phyloP scores from a whole-genome alignment of 2,797 vertebrate genomes.

The Apogon talboti region DNA sequence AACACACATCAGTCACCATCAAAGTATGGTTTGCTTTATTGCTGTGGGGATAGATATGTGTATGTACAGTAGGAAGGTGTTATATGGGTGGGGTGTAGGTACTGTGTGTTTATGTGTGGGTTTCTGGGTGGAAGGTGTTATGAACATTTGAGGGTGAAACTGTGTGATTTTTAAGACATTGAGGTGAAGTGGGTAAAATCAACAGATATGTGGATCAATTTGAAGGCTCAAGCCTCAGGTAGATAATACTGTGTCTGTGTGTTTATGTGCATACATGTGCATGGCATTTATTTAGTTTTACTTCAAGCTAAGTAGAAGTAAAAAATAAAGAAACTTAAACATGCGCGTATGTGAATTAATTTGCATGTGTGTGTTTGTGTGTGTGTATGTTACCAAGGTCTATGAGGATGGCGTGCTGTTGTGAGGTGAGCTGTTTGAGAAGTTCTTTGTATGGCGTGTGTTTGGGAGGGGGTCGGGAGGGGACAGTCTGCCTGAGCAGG shows the following conservation, averaged over 20 bases:
- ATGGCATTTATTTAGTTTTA: background rate
- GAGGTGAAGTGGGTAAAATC: background rate
- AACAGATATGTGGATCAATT: no score
- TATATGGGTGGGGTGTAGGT: constrained; percentile 62
- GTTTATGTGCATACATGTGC: background rate
- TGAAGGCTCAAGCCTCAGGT: no score
- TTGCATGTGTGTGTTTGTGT: constrained; percentile 14
- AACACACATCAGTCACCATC: constrained; percentile 25
- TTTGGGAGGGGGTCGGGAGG: constrained; percentile 85
- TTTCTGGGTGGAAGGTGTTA: constrained; percentile 55
- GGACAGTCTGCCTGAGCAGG: constrained; percentile 88
- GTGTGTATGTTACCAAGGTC: constrained; percentile 89
- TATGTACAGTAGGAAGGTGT: constrained; percentile 43
- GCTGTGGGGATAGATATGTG: constrained; percentile 36
- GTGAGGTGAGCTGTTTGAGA: constrained; percentile 94
- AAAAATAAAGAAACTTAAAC: background rate
- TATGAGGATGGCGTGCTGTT: constrained; percentile 97
- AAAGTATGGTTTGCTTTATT: constrained; percentile 10
- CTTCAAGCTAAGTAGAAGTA: no score
- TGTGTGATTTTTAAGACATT: constrained; percentile 14
- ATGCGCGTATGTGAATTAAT: background rate
- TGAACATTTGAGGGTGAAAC: constrained; percentile 32
- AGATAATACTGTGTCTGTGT: background rate
- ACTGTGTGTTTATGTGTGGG: constrained; percentile 20
- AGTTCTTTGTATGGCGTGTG: constrained; percentile 93